Conservation (phyloP, 92 coral and sea anemone species). For the Micromussa lordhowensis region DNA sequence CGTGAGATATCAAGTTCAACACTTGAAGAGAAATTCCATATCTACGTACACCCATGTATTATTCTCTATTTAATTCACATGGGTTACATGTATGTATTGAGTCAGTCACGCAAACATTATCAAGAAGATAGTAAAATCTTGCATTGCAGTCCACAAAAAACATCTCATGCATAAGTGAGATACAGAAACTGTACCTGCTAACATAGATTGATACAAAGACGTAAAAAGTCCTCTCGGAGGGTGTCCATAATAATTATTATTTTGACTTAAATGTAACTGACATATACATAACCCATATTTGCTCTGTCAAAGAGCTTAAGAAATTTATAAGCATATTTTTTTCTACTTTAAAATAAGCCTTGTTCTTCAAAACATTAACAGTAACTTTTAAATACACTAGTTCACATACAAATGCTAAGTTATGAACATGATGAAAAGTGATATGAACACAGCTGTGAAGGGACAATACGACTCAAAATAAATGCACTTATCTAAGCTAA, state of each 20-base stretch:
- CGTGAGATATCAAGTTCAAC: no score
- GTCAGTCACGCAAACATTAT: no score
- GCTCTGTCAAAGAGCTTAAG: not conserved
- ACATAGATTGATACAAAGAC: not conserved
- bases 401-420: not conserved
- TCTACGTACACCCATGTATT: no score
- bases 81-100: no score
- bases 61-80: no score
- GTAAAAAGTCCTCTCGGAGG: no score
- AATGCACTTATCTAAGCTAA: not conserved
- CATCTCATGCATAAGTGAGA: not conserved
- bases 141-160: no score
- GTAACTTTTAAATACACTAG: not conserved
- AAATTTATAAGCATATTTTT: not conserved
- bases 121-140: no score
- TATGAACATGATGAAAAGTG: not conserved
- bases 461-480: not conserved
- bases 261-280: not conserved
- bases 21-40: no score
- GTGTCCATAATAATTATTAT: not conserved
- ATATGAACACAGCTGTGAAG: not conserved
- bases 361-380: not conserved
- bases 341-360: not conserved
- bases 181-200: not conserved
- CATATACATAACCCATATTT: not conserved